Evolutionary conservation across 1,140 invertebrate species (phyloP).

Genomic region (Leptinotarsa undecemlineata): DNA sequence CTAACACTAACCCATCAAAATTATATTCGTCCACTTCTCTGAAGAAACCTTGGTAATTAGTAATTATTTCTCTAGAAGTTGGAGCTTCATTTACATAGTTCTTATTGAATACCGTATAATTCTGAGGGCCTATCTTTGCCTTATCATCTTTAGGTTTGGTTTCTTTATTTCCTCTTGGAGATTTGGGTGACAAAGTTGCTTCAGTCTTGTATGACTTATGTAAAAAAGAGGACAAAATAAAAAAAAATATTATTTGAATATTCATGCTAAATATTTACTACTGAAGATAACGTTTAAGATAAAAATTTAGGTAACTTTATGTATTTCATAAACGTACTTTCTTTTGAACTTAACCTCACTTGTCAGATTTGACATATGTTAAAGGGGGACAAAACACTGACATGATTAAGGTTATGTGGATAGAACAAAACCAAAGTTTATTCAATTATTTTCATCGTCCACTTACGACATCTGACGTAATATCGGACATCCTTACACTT

Average conservation of each 20-base stretch:
- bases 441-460: too few species aligned
- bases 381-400: too few species aligned
- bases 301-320: too few species aligned
- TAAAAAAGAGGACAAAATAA: neutral
- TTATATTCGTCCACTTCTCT: conserved; percentile 67
- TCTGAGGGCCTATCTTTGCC: conserved; percentile 64
- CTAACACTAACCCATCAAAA: conserved; percentile 75
- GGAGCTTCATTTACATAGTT: conserved; percentile 69
- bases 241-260: neutral
- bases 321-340: too few species aligned
- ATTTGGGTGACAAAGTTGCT: conserved; percentile 23
- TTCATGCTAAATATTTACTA: neutral
- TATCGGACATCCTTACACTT: too few species aligned
- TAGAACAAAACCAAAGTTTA: too few species aligned
- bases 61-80: conserved; percentile 72
- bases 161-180: conserved; percentile 16
- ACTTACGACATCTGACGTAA: too few species aligned
- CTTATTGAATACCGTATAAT: conserved; percentile 70
- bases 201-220: neutral
- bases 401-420: too few species aligned
- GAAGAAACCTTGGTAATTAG: conserved; percentile 74
- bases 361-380: too few species aligned
- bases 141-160: conserved; percentile 31
- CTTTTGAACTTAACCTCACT: too few species aligned
- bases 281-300: too few species aligned